Evolutionary conservation across 2,797 vertebrate genomes (phyloP), one percentile per base, ranked within the genome.

Genomic region (Buphagus erythrorhynchus): DNA sequence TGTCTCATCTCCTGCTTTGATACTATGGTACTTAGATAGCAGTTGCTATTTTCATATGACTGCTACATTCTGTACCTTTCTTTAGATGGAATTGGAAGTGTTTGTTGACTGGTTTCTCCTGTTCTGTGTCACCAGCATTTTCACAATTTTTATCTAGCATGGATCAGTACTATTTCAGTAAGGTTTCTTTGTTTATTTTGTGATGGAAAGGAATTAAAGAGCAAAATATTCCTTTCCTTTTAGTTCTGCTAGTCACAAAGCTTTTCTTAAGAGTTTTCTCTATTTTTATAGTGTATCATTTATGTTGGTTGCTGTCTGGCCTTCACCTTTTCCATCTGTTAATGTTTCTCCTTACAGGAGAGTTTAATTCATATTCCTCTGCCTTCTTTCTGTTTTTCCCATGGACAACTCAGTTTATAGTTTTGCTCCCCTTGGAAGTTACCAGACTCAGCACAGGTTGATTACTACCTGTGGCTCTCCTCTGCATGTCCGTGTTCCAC

Each of bases 21-120:
- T 80, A 77, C 49, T 38, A 55, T 68, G 81, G 91, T 95, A 86
- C 89, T 90, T 90, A 68, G 75, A 46, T 71, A 68, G 72, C 83
- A 59, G 78, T 93, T 92, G 48, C 35, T 93, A 3, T 77, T 93
- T 93, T 80, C 26, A 2, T 82, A 51, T 5, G 17, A 65, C 38
- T 89, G 26, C 25, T 46, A 21, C 38, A 58, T 91, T 68, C 68
- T 68, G 5, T 79, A 83, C 67, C 71, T 87, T 82, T 89, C 54
- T 61, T 49, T 49, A 33, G 28, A 48, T 35, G 61, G 55, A 72
- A 65, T 62, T 45, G 43, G 43, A 93, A 85, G 10, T 74, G 33
- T 83, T 87, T 85, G 12, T 90, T 79, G 55, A 62, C 67, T 46
- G 28, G 16, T 77, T 89, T 67, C 24, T 52, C 42, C 35, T 75